Conservation (phyloP, 1,140 invertebrate species). For the Scaptomyza pallida region DNA sequence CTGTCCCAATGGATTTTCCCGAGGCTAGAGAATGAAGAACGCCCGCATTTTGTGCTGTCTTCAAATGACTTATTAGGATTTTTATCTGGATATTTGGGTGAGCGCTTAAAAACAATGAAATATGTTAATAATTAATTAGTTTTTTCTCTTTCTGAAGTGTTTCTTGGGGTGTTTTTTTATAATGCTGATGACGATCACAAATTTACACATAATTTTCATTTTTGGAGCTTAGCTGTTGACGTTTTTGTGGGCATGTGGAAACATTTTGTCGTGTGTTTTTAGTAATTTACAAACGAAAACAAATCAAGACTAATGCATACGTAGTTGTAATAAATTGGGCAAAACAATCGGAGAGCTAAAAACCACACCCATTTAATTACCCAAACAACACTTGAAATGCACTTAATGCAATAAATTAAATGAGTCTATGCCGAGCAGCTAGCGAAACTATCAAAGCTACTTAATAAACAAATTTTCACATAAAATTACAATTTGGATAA, state of each 20-base stretch:
- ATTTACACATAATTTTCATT: slow-evolving; percentile 53
- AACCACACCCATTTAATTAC: slow-evolving; percentile 82
- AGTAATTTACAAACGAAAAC: slow-evolving; percentile 56
- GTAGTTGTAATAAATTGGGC: slow-evolving; percentile 51
- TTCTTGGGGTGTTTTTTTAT: slow-evolving; percentile 28
- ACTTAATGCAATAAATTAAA: slow-evolving; percentile 77
- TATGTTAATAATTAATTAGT: slow-evolving; percentile 80
- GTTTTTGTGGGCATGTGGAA: slow-evolving; percentile 20
- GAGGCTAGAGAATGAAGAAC: background rate
- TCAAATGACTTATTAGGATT: slow-evolving; percentile 67
- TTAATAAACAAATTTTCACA: slow-evolving; percentile 83
- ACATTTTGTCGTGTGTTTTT: slow-evolving; percentile 13
- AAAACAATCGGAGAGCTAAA: background rate
- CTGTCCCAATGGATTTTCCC: background rate
- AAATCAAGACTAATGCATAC: slow-evolving; percentile 74
- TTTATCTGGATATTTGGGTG: slow-evolving; percentile 54
- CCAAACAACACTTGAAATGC: slow-evolving; percentile 63
- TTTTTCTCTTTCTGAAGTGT: slow-evolving; percentile 14
- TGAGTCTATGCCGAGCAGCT: slow-evolving; percentile 28
- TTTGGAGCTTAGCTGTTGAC: slow-evolving; percentile 51
- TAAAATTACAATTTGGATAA: slow-evolving; percentile 68
- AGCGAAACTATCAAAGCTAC: slow-evolving; percentile 71
- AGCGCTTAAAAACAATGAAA: slow-evolving; percentile 59
- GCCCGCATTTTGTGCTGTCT: slow-evolving; percentile 41
- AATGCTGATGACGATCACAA: slow-evolving; percentile 44